Conservation (phyloP, 2,888 invertebrate species). For the Yponomeuta cagnagella region DNA sequence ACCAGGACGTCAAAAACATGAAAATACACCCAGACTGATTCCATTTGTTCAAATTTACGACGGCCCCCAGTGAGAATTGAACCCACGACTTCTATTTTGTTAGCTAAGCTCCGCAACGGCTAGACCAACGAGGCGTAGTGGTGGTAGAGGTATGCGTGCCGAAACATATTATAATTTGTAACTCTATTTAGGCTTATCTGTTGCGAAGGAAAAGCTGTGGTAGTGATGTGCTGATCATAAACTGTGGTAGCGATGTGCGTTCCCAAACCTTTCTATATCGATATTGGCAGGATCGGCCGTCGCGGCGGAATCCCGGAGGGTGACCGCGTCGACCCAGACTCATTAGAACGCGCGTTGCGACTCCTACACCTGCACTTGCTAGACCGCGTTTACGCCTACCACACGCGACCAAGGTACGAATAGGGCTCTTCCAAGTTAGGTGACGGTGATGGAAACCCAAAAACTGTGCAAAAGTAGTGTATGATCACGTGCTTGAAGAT, state of each 20-base stretch:
- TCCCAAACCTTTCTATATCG: slow-evolving; percentile 34
- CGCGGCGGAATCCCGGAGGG: slow-evolving; percentile 57
- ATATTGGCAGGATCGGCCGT: slow-evolving; percentile 73
- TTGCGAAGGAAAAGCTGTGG: neutral
- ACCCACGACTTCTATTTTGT: no score
- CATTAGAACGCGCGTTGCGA: slow-evolving; percentile 73
- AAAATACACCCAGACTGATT: no score
- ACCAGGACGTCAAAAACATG: no score
- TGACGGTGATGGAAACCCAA: neutral
- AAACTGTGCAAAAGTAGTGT: neutral
- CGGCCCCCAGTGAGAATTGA: no score
- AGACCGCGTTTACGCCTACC: slow-evolving; percentile 76
- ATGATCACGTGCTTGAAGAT: no score
- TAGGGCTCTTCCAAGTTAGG: slow-evolving; percentile 4
- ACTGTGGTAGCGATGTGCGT: slow-evolving; percentile 3
- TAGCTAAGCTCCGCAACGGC: no score
- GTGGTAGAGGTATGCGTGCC: neutral
- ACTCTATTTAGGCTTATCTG: neutral
- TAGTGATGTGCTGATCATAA: neutral
- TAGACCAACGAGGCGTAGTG: no score
- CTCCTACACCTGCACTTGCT: slow-evolving; percentile 74
- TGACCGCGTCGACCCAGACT: slow-evolving; percentile 65
- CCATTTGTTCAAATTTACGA: no score
- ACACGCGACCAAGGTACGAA: slow-evolving; percentile 77
- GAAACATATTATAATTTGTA: neutral